Conservation (phyloP, 2,113 vertebrate genomes). For the Thamnophis sirtalis region DNA sequence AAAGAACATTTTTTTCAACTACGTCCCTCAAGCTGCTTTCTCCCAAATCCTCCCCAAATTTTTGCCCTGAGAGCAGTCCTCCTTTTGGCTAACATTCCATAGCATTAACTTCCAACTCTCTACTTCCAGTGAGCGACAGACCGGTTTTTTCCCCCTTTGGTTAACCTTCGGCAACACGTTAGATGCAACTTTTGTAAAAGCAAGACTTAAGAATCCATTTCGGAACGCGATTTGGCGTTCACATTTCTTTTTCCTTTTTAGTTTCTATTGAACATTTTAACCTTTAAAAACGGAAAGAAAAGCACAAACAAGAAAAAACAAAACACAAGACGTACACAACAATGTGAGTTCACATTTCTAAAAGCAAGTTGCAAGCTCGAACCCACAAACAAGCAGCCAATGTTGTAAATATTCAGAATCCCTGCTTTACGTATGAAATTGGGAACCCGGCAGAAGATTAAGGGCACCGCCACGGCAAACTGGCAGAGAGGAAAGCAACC, state of each 20-base stretch:
- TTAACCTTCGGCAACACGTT: background rate
- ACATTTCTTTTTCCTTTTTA: too few species aligned
- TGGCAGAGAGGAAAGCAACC: slow-evolving; percentile 9
- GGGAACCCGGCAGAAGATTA: background rate
- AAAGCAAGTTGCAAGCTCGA: background rate
- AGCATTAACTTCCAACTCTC: background rate
- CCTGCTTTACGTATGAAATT: background rate
- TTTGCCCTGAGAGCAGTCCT: background rate
- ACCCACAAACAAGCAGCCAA: background rate
- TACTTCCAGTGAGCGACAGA: background rate
- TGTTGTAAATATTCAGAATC: background rate
- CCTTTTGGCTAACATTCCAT: background rate
- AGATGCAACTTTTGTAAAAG: background rate
- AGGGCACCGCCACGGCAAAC: slow-evolving; percentile 42
- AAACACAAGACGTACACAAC: too few species aligned
- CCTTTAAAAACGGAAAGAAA: too few species aligned
- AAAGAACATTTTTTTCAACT: background rate
- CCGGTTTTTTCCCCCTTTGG: too few species aligned
- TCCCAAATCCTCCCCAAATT: background rate
- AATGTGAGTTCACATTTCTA: background rate
- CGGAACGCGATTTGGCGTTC: background rate
- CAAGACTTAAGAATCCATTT: background rate
- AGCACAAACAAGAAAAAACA: too few species aligned
- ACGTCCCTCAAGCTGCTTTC: background rate
- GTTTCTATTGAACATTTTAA: too few species aligned